Evolutionary conservation across 2,113 vertebrate genomes (phyloP).

Genomic region (Vicugna pacos): DNA sequence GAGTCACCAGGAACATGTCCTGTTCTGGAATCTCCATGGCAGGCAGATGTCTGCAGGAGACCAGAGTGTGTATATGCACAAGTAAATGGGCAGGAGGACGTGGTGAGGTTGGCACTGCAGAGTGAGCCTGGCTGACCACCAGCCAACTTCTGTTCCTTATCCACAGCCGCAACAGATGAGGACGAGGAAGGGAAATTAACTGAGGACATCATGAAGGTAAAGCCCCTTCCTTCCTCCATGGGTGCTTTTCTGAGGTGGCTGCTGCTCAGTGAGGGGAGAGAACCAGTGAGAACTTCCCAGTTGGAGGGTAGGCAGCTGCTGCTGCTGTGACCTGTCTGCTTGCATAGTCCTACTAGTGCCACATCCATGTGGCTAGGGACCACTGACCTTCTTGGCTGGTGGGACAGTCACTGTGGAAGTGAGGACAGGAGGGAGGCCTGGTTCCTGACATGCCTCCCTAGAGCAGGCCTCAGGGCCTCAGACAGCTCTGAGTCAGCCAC

Average conservation of each 20-base stretch:
- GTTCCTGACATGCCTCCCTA: neutral
- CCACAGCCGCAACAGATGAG: slow-evolving; percentile 78
- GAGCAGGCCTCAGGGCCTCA: neutral
- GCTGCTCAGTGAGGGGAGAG: neutral
- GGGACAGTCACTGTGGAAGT: neutral
- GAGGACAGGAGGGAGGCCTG: neutral
- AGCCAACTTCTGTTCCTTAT: neutral
- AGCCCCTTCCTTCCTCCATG: neutral
- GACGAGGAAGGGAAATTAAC: slow-evolving; percentile 80
- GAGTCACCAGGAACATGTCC: slow-evolving; percentile 38
- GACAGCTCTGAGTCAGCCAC: slow-evolving; percentile 57
- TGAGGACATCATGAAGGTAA: slow-evolving; percentile 83
- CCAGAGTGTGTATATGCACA: no score
- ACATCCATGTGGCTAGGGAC: neutral
- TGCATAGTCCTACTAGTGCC: neutral
- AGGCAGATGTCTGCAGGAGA: neutral
- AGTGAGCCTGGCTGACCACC: neutral
- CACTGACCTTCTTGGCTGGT: neutral
- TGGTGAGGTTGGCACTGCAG: neutral
- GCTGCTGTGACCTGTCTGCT: neutral
- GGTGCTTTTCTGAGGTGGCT: neutral
- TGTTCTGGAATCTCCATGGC: slow-evolving; percentile 22
- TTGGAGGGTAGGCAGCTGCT: neutral
- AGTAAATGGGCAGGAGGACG: no score
- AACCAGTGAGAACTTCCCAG: neutral